Percentiles rank a stretch among this genome's conserved stretches.
These are phyloP conservation scores for Alosa alosa DNA, from an alignment of 2,113 vertebrate species.

Conservation along the genomic window DNA sequence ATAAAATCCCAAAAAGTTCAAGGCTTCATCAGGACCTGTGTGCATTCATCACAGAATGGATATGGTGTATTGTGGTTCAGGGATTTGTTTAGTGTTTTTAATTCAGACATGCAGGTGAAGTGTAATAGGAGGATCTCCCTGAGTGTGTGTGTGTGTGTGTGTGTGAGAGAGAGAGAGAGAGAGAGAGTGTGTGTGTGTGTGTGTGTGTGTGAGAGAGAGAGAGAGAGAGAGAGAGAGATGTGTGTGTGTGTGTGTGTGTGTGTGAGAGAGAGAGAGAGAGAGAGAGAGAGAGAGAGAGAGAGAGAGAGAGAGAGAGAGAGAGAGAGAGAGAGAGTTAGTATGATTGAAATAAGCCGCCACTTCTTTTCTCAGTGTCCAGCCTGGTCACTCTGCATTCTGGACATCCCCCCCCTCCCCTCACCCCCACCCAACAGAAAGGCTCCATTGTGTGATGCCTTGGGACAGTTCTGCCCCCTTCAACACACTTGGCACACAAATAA, in stretches of 20 bases:
- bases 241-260: too few species aligned
- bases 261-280: neutral
- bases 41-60: neutral
- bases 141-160: neutral
- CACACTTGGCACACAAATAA: neutral
- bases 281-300: neutral
- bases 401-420: neutral
- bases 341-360: neutral
- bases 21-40: neutral
- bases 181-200: neutral
- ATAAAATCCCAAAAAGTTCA: neutral
- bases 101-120: neutral
- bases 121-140: neutral
- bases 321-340: neutral
- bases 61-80: neutral
- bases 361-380: slow-evolving; percentile 1
- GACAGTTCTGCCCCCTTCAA: slow-evolving; percentile 14
- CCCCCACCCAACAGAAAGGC: neutral
- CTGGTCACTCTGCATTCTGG: neutral
- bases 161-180: too few species aligned
- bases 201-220: slow-evolving; percentile 1
- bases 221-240: neutral
- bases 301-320: neutral
- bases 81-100: neutral
- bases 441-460: slow-evolving; percentile 11